These are phyloP conservation scores for Heterodera carotae DNA, from an alignment of 1,140 invertebrate genomes.

Conservation along the genomic window DNA sequence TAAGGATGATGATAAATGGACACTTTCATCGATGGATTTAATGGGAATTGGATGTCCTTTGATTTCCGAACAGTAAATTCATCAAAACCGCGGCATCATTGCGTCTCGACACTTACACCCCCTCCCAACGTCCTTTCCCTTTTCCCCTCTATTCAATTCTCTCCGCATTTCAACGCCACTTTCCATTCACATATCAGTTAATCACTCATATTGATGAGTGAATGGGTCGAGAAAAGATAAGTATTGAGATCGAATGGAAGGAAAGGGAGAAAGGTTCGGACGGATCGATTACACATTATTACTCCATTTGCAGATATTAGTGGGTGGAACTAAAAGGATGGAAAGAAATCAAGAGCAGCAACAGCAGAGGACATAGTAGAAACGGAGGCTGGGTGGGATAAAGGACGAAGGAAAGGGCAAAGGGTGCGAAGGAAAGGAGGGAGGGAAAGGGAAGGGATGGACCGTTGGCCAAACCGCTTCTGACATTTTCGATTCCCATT, in stretches of 20 bases:
- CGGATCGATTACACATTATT: not conserved
- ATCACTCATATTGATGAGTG: not conserved
- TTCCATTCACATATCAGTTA: not conserved
- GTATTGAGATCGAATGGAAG: not conserved
- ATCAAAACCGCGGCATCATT: too few relatives aligned
- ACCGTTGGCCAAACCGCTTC: not conserved
- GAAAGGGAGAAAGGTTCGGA: not conserved
- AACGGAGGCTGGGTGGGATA: not conserved
- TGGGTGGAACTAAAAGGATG: not conserved
- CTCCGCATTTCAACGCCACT: too few relatives aligned
- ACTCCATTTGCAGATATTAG: too few relatives aligned
- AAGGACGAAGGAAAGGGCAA: slow-evolving; percentile 1
- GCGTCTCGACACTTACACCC: too few relatives aligned
- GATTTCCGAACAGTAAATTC: too few relatives aligned
- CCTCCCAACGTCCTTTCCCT: too few relatives aligned
- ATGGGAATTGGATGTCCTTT: too few relatives aligned
- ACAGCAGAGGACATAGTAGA: not conserved
- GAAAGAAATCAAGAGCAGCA: not conserved
- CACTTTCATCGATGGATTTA: too few relatives aligned
- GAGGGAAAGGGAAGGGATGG: not conserved
- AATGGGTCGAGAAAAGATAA: slow-evolving; percentile 1
- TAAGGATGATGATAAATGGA: too few relatives aligned
- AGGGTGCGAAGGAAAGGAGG: not conserved
- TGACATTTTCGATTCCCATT: not conserved
- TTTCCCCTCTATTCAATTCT: not conserved